Conservation (phyloP, 2,797 vertebrate genomes). For the Champsocephalus esox region DNA sequence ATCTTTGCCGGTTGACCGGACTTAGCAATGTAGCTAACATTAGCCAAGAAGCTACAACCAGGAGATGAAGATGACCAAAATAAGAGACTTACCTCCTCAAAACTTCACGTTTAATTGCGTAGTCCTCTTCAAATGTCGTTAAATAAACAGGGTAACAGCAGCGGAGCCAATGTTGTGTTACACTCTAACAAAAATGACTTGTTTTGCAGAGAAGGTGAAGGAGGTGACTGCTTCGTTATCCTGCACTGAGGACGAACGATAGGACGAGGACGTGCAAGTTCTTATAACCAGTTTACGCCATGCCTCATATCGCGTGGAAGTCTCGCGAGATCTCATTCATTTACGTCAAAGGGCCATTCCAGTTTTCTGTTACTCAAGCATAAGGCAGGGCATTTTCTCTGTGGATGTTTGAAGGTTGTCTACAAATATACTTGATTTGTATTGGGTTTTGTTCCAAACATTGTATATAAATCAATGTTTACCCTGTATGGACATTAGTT, state of each 20-base stretch:
- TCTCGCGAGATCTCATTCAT: slow-evolving; percentile 63
- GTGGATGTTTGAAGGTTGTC: not conserved
- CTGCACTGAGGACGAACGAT: slow-evolving; percentile 90
- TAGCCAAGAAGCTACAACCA: slow-evolving; percentile 44
- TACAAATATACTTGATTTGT: not conserved
- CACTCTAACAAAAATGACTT: not conserved
- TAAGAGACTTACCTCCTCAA: slow-evolving; percentile 49
- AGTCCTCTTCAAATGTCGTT: not conserved
- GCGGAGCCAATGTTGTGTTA: accelerated
- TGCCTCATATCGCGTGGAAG: not conserved
- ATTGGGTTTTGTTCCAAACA: not conserved
- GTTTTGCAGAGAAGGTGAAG: accelerated
- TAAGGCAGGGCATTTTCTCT: not conserved
- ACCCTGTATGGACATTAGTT: not conserved
- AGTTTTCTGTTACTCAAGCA: not conserved
- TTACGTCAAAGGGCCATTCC: slow-evolving; percentile 16
- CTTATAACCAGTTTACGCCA: slow-evolving; percentile 47
- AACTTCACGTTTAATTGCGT: not conserved
- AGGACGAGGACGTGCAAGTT: slow-evolving; percentile 57
- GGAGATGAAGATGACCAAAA: not conserved
- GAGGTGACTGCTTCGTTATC: slow-evolving; percentile 72
- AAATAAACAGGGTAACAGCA: not conserved
- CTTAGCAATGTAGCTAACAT: slow-evolving; percentile 37
- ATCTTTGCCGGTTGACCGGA: slow-evolving; percentile 36
- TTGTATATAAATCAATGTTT: not conserved